Evolutionary conservation across 2,888 invertebrate genomes (phyloP).

Genomic region (Nezara viridula): DNA sequence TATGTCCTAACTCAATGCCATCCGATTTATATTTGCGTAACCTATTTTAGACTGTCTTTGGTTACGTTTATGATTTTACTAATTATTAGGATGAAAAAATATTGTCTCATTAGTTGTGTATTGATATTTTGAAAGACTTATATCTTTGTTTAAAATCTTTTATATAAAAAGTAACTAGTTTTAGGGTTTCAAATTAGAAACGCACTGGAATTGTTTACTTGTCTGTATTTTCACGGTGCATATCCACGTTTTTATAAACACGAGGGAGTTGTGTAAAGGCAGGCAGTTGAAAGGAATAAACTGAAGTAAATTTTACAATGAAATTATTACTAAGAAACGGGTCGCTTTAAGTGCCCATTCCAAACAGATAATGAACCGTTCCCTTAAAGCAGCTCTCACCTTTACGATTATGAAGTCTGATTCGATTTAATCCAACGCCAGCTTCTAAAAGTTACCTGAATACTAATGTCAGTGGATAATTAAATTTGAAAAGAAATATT

Average conservation of each 20-base stretch:
- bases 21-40: too few species aligned
- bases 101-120: too few species aligned
- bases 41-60: too few species aligned
- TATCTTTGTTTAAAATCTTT: too few species aligned
- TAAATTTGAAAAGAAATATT: not conserved
- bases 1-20: too few species aligned
- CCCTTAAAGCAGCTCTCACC: not conserved
- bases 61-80: too few species aligned
- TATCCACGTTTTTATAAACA: not conserved
- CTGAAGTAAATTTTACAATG: not conserved
- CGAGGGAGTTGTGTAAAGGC: not conserved
- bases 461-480: not conserved
- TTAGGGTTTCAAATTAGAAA: not conserved
- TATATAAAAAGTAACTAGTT: not conserved
- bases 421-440: conserved; percentile 5
- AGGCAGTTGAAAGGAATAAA: not conserved
- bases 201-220: not conserved
- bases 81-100: too few species aligned
- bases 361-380: conserved; percentile 6
- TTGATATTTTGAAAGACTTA: too few species aligned
- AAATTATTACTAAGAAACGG: not conserved
- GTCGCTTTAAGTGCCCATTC: not conserved
- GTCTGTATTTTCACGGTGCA: not conserved
- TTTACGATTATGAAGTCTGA: conserved; percentile 19
- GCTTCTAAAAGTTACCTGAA: not conserved